A percentile compares a stretch with the other conserved stretches of the same genome.
These are phyloP conservation scores for Tachysurus fulvidraco DNA, from an alignment of 2,113 vertebrate genomes.

Conservation along the genomic window DNA sequence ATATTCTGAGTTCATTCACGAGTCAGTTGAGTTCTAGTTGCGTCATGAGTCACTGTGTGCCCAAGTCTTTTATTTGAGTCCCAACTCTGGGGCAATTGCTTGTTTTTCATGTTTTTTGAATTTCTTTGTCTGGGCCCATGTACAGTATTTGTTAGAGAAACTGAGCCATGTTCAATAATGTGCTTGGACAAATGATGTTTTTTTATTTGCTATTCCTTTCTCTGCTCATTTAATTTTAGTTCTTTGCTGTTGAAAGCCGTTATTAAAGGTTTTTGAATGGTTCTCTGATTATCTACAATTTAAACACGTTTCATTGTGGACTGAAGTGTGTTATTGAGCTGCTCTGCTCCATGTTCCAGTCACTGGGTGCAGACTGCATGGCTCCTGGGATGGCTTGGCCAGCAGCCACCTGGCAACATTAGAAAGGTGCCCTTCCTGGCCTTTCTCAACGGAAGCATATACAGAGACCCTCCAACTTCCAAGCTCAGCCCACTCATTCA, in stretches of 20 bases:
- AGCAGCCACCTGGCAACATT: constrained; percentile 75
- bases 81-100: background rate
- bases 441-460: constrained; percentile 68
- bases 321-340: constrained; percentile 63
- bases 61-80: constrained; percentile 4
- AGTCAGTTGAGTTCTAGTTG: background rate
- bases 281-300: constrained; percentile 40
- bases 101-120: constrained; percentile 13
- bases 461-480: constrained; percentile 72
- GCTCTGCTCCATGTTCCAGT: constrained; percentile 70
- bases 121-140: constrained; percentile 17
- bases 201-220: constrained; percentile 38
- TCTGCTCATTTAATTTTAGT: constrained; percentile 18
- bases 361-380: constrained; percentile 76
- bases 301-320: constrained; percentile 37
- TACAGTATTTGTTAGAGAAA: constrained; percentile 31
- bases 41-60: background rate
- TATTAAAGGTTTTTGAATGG: constrained; percentile 30
- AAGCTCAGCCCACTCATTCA: constrained; percentile 77
- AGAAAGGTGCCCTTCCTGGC: constrained; percentile 81
- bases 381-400: constrained; percentile 76
- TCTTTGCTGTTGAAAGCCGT: constrained; percentile 34
- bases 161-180: constrained; percentile 23
- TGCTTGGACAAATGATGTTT: constrained; percentile 25
- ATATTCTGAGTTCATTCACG: background rate